Base-by-base conservation (phyloP, 2,797 vertebrate species). In the Chiroxiphia lanceolata region DNA sequence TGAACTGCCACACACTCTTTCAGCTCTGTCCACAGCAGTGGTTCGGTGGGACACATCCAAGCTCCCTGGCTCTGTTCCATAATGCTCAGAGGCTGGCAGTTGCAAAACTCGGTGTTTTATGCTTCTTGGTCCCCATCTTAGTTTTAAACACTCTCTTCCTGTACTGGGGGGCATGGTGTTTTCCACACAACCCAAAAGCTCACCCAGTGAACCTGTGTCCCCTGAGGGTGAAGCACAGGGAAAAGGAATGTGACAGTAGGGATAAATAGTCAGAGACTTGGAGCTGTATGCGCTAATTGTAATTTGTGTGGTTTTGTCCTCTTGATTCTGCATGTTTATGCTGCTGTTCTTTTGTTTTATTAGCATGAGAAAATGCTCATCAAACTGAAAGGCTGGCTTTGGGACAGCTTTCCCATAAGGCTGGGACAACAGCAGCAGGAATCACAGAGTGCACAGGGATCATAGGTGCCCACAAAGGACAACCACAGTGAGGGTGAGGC, bases 1-100 rank as follows among this genome's bases (percentile, higher is more conserved):
- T 25, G 44, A 78, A 22, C 20, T 0, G 0, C 27, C 54, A 36
- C 75, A 50, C 25, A 26, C 11, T 57, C 3, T 51, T 74, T 38
- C 50, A 65, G 27, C 44, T 84, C 71, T 26, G 25, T 51, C 12
- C n/a, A 33, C 15, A 10, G n/a, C 1, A 1, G 33, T n/a, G 31
- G 3, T 54, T 92, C 74, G 40, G 21, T 33, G 70, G 45, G 65
- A 82, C 15, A 3, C 23, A 44, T 3, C 47, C 63, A 75, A 72
- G 44, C 6, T 82, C 42, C 23, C 3, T 1, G 2, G 10, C 57
- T 87, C 38, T 2, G 4, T 44, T 31, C 22, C 38, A n/a, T 38
- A 22, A 23, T 2, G 12, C 1, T 2, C 56, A 83, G 69, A 77
- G 16, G 7, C 13, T 54, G 29, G 23, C 67, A 74, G n/a, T 5